A percentile compares a stretch with the other conserved stretches of the same genome.
Conservation (phyloP, 53 echinoderm and acorn worm species). For the Temnopleurus reevesii region DNA sequence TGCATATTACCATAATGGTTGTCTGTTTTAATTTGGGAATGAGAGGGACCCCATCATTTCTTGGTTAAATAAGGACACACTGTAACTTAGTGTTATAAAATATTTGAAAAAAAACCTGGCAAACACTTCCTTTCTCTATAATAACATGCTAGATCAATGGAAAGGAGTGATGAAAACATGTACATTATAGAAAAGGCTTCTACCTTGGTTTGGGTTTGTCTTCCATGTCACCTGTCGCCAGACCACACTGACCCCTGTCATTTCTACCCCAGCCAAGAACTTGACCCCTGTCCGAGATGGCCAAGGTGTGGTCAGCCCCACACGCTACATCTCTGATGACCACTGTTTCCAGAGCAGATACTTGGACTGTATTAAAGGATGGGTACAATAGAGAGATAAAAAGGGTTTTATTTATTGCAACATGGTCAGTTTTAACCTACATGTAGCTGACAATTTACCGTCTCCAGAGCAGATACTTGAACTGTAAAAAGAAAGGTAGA, state of each 20-base stretch:
- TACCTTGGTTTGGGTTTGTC: constrained; percentile 81
- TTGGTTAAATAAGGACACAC: too few species aligned
- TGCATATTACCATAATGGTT: too few species aligned
- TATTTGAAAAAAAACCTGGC: too few species aligned
- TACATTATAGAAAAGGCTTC: neutral
- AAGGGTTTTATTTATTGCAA: too few species aligned
- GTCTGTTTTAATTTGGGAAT: too few species aligned
- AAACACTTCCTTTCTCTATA: too few species aligned
- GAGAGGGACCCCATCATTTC: too few species aligned
- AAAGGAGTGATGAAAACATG: too few species aligned
- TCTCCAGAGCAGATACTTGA: constrained; percentile 74
- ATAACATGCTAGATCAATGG: too few species aligned
- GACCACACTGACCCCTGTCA: constrained; percentile 86
- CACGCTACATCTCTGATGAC: constrained; percentile 78
- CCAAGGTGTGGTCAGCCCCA: constrained; percentile 81
- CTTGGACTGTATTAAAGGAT: constrained; percentile 70
- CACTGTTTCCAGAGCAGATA: constrained; percentile 80
- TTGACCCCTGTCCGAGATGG: constrained; percentile 77
- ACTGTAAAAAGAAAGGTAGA: neutral
- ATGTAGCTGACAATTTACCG: too few species aligned
- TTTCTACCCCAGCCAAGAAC: constrained; percentile 90
- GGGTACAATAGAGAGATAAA: neutral
- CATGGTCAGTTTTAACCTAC: too few species aligned
- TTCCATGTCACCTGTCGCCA: constrained; percentile 54
- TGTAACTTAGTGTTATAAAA: too few species aligned